A percentile compares a stretch with the other conserved stretches of the same genome.
These are phyloP conservation scores for Phenganax subtilis DNA, from an alignment of 92 coral and sea anemone species.

Conservation along the genomic window DNA sequence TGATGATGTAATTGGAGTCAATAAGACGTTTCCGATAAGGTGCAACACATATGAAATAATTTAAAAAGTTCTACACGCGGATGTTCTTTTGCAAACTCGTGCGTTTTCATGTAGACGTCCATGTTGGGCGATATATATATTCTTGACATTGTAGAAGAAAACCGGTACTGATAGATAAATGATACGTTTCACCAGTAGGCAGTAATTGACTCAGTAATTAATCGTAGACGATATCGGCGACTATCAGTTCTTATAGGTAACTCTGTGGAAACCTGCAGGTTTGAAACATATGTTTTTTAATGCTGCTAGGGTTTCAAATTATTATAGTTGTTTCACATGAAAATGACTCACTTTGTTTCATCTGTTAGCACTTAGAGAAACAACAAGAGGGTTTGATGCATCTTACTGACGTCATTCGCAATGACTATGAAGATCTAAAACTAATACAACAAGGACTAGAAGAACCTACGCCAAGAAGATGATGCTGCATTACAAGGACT, in stretches of 20 bases:
- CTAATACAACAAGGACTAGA: conserved; percentile 89
- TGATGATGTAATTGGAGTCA: no score
- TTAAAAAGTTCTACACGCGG: no score
- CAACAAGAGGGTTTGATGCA: conserved; percentile 95
- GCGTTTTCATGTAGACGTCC: no score
- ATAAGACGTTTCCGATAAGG: no score
- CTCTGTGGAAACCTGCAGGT: not conserved
- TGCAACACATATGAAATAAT: no score
- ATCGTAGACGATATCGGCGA: no score
- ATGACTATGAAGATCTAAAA: conserved; percentile 82
- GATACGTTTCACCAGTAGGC: no score
- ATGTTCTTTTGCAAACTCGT: no score
- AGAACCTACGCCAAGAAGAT: conserved; percentile 58
- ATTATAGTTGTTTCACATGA: not conserved
- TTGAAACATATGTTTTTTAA: not conserved
- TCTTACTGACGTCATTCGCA: conserved; percentile 80
- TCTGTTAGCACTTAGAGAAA: conserved; percentile 77
- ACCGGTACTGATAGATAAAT: no score
- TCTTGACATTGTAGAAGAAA: no score
- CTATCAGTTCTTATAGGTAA: not conserved
- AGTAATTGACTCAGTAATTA: no score
- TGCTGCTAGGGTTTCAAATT: not conserved
- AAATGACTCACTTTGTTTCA: conserved; percentile 1
- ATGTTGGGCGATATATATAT: no score
- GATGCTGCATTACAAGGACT: not conserved